Conservation (phyloP, 1,140 invertebrate species). For the Uloborus diversus region DNA sequence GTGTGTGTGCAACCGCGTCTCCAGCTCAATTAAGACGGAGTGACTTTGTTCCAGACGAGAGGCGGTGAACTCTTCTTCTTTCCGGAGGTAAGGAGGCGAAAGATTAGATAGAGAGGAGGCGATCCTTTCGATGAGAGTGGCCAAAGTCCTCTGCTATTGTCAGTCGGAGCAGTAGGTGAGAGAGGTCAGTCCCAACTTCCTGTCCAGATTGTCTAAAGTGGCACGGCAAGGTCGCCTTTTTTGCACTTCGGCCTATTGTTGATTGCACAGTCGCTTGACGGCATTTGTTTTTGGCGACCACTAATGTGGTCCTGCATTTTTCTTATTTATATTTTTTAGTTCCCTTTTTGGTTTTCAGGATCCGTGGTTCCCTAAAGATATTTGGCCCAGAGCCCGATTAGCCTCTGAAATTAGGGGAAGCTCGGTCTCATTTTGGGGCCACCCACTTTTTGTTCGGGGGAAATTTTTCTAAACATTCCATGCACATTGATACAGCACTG, state of each 20-base stretch:
- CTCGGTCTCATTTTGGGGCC: no score
- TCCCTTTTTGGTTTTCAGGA: no score
- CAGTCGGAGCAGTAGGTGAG: slow-evolving; percentile 11
- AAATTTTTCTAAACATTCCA: no score
- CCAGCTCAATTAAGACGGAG: neutral
- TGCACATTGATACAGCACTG: no score
- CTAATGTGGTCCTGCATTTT: neutral
- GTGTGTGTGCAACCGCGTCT: no score
- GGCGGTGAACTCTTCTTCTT: neutral
- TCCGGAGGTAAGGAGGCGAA: neutral
- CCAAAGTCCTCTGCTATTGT: slow-evolving; percentile 32
- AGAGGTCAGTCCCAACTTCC: slow-evolving; percentile 40
- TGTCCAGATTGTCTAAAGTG: slow-evolving; percentile 18
- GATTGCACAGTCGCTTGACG: slow-evolving; percentile 30
- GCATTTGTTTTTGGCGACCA: slow-evolving; percentile 26
- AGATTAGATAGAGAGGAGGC: slow-evolving; percentile 1
- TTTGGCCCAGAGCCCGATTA: no score
- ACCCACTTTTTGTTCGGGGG: no score
- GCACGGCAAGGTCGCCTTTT: slow-evolving; percentile 41
- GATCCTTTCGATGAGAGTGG: neutral
- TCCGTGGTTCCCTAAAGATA: no score
- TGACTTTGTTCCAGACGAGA: neutral
- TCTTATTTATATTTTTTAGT: no score
- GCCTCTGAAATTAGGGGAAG: no score
- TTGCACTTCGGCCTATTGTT: slow-evolving; percentile 33